Conservation (phyloP, 2,113 vertebrate genomes). For the Bagarius yarrelli region DNA sequence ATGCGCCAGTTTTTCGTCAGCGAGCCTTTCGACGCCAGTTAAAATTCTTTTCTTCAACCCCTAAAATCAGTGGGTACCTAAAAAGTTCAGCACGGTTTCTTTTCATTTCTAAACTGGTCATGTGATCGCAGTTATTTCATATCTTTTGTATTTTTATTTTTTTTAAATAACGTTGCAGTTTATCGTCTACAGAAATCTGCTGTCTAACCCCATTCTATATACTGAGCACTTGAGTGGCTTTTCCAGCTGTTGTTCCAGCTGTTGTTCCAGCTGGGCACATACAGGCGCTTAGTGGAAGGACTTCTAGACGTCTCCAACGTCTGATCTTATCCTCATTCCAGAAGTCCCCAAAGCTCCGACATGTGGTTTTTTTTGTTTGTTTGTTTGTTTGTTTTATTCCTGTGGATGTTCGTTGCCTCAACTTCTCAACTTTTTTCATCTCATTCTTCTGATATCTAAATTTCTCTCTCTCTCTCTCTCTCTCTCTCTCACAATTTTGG, state of each 20-base stretch:
- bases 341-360: not conserved
- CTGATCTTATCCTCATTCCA: not conserved
- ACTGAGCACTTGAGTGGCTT: not conserved
- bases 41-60: not conserved
- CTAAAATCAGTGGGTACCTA: not conserved
- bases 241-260: constrained; percentile 1
- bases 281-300: not conserved
- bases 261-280: constrained; percentile 7
- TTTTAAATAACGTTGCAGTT: not conserved
- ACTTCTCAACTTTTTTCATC: not conserved
- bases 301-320: not conserved
- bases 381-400: too few relatives aligned
- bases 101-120: not conserved
- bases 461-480: not conserved
- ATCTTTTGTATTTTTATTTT: not conserved
- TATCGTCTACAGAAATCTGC: not conserved
- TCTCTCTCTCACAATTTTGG: not conserved
- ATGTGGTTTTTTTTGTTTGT: too few relatives aligned
- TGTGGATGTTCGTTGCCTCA: not conserved
- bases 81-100: not conserved
- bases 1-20: constrained; percentile 12
- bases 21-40: not conserved
- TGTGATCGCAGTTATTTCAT: not conserved
- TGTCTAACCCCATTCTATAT: not conserved
- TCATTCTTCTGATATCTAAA: not conserved